Evolutionary conservation across 2,113 vertebrate species (phyloP).

Genomic region (Lampris incognitus): DNA sequence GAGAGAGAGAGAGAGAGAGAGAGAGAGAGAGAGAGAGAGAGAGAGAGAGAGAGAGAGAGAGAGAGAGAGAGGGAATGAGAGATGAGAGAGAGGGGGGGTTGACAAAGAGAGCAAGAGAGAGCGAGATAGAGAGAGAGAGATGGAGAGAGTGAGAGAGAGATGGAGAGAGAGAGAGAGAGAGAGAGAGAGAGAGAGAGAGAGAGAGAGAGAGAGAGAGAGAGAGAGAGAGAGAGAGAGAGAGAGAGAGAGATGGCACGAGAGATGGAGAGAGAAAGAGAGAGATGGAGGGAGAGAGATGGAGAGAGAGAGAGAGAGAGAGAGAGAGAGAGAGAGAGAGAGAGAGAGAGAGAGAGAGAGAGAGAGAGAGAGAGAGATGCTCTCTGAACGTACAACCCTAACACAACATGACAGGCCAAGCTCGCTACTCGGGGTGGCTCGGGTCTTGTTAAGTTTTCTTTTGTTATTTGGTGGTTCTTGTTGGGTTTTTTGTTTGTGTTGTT

Average conservation of each 20-base stretch:
- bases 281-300: too few species aligned
- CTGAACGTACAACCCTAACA: conserved; percentile 10
- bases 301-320: not conserved
- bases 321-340: too few species aligned
- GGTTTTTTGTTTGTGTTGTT: conserved; percentile 25
- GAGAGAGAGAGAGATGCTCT: not conserved
- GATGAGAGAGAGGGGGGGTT: too few species aligned
- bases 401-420: conserved; percentile 37
- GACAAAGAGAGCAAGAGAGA: too few species aligned
- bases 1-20: too few species aligned
- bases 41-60: not conserved
- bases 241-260: conserved; percentile 6
- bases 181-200: not conserved
- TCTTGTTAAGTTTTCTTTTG: conserved; percentile 12
- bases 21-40: too few species aligned
- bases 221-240: conserved; percentile 29
- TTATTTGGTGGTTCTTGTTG: too few species aligned
- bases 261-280: too few species aligned
- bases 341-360: too few species aligned
- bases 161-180: not conserved
- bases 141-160: not conserved
- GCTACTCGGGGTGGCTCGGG: conserved; percentile 33
- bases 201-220: not conserved
- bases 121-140: too few species aligned
- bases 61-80: not conserved